Conservation (phyloP, 2,113 vertebrate species). For the Calidris pygmaea region DNA sequence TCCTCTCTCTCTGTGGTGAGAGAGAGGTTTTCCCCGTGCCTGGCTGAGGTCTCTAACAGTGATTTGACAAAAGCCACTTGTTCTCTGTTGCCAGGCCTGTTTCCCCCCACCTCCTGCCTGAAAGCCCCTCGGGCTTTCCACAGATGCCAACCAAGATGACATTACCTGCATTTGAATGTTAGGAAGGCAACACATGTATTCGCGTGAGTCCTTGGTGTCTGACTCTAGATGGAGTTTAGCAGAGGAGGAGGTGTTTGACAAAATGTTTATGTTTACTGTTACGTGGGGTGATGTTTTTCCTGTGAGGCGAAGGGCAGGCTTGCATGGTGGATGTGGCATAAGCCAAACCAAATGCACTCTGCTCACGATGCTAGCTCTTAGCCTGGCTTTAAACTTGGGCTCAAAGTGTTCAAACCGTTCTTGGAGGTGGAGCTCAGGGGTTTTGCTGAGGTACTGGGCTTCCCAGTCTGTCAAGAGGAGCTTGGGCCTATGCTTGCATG, state of each 20-base stretch:
- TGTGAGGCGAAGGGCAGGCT: background rate
- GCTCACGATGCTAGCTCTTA: background rate
- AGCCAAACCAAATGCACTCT: background rate
- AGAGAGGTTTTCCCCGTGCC: background rate
- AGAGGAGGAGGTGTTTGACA: background rate
- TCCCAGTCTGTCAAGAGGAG: background rate
- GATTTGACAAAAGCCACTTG: background rate
- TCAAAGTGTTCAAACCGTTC: accelerated
- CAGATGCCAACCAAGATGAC: background rate
- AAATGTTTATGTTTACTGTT: background rate
- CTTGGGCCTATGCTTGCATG: background rate
- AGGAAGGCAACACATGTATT: background rate
- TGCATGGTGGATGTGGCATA: background rate
- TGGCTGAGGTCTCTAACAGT: background rate
- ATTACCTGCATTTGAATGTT: background rate
- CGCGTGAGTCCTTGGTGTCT: accelerated
- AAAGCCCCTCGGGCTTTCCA: background rate
- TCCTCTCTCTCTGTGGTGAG: background rate
- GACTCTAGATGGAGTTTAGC: background rate
- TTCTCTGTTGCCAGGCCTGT: background rate
- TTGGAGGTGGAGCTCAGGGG: background rate
- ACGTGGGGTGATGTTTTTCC: background rate
- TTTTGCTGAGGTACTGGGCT: background rate
- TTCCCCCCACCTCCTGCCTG: background rate
- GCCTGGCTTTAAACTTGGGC: background rate